A percentile compares a stretch with the other conserved stretches of the same genome.
phyloP scores from a whole-genome alignment of 2,888 invertebrate genomes.

The Lordiphosa andalusiaca region DNA sequence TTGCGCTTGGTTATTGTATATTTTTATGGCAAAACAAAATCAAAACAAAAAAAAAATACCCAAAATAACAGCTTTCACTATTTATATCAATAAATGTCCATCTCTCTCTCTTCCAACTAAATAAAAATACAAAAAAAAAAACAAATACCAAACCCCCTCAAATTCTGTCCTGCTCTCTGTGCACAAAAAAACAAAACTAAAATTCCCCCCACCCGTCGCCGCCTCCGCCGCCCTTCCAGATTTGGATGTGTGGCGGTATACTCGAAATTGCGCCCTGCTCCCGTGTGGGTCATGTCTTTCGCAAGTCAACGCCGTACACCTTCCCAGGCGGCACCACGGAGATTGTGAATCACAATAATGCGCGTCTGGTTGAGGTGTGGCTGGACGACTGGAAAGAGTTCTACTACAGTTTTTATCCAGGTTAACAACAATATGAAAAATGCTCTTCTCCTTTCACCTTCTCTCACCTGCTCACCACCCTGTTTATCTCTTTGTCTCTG shows the following conservation, averaged over 20 bases:
- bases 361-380: conserved; percentile 99
- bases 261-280: conserved; percentile 97
- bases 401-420: conserved; percentile 99
- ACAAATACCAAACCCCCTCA: conserved; percentile 9
- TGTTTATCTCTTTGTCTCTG: conserved; percentile 26
- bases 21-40: conserved; percentile 1
- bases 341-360: conserved; percentile 99
- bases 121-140: background rate
- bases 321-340: conserved; percentile 98
- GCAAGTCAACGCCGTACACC: conserved; percentile 98
- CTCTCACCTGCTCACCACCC: conserved; percentile 40
- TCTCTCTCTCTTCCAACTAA: conserved; percentile 45
- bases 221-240: conserved; percentile 82
- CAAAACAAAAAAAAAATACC: background rate
- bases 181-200: conserved; percentile 10
- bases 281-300: conserved; percentile 97
- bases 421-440: conserved; percentile 81
- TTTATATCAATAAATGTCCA: conserved; percentile 41
- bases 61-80: conserved; percentile 5
- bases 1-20: conserved; percentile 46
- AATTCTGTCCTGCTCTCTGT: background rate
- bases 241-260: conserved; percentile 98
- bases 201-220: background rate
- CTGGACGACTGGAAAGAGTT: conserved; percentile 99
- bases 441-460: conserved; percentile 53